Evolutionary conservation across 2,113 vertebrate genomes (phyloP).

Genomic region (Micronycteris hirsuta): DNA sequence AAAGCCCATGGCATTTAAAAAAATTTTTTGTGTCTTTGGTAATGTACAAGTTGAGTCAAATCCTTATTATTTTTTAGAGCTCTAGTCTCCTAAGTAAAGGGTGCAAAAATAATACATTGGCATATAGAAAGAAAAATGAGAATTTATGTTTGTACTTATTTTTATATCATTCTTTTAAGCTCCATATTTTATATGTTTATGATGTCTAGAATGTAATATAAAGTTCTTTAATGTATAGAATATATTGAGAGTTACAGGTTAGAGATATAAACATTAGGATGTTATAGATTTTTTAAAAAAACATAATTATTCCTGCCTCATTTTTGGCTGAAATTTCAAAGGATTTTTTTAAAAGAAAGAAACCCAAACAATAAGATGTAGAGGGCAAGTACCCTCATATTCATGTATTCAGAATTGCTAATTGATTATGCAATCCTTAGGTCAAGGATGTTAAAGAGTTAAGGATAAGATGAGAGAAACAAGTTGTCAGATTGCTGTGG

Average conservation of each 20-base stretch:
- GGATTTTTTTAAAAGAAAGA: not conserved
- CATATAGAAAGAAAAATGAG: not conserved
- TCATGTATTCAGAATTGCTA: not conserved
- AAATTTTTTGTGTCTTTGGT: not conserved
- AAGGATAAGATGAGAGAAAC: not conserved
- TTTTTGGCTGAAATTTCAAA: slow-evolving; percentile 2
- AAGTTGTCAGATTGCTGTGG: not conserved
- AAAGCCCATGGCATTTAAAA: not conserved
- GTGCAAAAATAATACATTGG: not conserved
- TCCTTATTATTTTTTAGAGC: not conserved
- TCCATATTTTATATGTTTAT: not conserved
- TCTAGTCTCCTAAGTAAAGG: not conserved
- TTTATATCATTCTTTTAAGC: not conserved
- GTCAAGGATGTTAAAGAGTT: not conserved
- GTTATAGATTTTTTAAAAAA: not conserved
- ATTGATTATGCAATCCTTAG: not conserved
- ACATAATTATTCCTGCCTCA: not conserved
- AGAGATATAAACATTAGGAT: not conserved
- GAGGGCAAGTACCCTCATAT: not conserved
- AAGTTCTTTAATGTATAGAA: not conserved
- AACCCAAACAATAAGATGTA: not conserved
- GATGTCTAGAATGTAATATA: not conserved
- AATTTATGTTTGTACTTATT: not conserved
- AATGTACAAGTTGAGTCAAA: slow-evolving; percentile 2
- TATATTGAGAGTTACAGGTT: not conserved